Conservation (phyloP, 1,140 invertebrate species). For the Rhopalosiphum maidis region DNA sequence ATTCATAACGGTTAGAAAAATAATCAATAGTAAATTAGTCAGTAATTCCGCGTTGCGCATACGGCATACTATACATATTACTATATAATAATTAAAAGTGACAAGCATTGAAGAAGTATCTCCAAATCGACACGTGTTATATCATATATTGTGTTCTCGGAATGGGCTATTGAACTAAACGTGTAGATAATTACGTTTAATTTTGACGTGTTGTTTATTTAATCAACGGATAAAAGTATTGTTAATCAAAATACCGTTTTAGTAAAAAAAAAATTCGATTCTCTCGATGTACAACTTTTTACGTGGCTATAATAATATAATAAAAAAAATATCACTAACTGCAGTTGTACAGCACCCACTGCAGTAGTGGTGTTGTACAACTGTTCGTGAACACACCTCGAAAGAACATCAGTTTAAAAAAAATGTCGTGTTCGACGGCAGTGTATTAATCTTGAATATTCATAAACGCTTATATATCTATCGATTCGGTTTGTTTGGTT, state of each 20-base stretch:
- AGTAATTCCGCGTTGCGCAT: not conserved
- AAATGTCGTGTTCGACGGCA: not conserved
- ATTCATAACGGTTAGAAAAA: not conserved
- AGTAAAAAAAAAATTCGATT: not conserved
- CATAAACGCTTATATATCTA: not conserved
- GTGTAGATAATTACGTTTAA: not conserved
- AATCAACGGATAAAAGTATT: not conserved
- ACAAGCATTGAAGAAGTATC: not conserved
- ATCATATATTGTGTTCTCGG: not conserved
- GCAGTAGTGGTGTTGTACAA: not conserved
- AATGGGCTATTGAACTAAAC: not conserved
- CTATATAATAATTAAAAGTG: not conserved
- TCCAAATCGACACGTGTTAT: not conserved
- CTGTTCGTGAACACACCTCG: not conserved
- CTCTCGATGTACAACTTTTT: not conserved
- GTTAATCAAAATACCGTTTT: not conserved
- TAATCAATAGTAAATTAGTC: too few species aligned
- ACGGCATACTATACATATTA: too few species aligned
- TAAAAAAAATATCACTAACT: not conserved
- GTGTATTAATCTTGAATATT: not conserved
- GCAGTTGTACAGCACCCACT: not conserved
- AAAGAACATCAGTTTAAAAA: not conserved
- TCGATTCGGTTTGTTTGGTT: not conserved
- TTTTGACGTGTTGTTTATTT: not conserved
- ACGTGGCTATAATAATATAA: not conserved